Percentiles rank a stretch among this genome's conserved stretches.
Conservation (phyloP, 1,140 invertebrate genomes). For the Drosophila athabasca region DNA sequence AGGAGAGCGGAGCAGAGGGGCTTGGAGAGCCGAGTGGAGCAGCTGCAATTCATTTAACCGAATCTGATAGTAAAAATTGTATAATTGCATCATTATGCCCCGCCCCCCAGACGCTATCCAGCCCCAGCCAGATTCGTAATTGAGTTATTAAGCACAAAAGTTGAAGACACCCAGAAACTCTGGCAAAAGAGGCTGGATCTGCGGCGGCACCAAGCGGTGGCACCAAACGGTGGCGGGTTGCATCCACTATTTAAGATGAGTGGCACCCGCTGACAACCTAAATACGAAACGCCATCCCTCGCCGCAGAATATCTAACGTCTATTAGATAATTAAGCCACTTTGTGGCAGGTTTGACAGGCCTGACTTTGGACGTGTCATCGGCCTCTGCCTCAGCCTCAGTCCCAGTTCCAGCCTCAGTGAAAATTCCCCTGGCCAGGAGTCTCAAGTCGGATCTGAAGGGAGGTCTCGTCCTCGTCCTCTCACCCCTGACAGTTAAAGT, state of each 20-base stretch:
- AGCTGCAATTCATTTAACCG: constrained; percentile 67
- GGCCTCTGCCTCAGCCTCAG: no score
- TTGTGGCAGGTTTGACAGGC: constrained; percentile 78
- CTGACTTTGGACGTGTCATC: constrained; percentile 72
- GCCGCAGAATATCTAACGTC: constrained; percentile 52
- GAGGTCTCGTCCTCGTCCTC: no score
- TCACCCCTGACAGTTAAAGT: constrained; percentile 59
- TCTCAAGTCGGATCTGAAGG: no score
- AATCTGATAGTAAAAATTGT: constrained; percentile 41
- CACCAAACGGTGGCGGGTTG: neutral
- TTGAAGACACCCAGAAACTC: constrained; percentile 39
- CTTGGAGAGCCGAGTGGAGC: constrained; percentile 15
- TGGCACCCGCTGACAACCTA: constrained; percentile 72
- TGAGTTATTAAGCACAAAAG: constrained; percentile 69
- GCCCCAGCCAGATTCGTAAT: constrained; percentile 36
- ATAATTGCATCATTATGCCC: constrained; percentile 68
- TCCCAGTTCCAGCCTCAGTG: no score
- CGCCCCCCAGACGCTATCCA: neutral
- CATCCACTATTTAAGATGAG: constrained; percentile 66
- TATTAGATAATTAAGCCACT: constrained; percentile 82
- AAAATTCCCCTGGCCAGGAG: no score
- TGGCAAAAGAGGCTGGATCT: neutral
- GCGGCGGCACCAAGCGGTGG: no score
- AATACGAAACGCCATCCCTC: constrained; percentile 34
- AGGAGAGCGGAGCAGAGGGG: no score